phyloP scores from a whole-genome alignment of 2,113 vertebrate species.

The Capricornis sumatraensis region DNA sequence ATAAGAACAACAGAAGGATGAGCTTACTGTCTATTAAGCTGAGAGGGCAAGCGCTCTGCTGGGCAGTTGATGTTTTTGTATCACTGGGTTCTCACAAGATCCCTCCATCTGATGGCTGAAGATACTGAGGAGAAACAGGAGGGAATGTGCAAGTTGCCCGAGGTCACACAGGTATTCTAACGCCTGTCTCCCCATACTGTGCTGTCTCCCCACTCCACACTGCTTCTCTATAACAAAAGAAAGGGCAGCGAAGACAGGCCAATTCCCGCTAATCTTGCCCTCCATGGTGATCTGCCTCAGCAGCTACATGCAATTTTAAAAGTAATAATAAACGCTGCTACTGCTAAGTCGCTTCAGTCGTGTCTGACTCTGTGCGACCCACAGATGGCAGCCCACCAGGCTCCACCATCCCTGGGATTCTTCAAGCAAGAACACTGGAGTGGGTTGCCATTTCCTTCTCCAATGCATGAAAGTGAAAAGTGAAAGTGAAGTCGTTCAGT shows the following conservation, averaged over 20 bases:
- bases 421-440: too few species aligned
- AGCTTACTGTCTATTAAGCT: not conserved
- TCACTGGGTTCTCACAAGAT: not conserved
- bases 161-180: not conserved
- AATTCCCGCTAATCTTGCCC: not conserved
- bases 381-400: too few species aligned
- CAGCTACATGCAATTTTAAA: not conserved
- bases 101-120: not conserved
- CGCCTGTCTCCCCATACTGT: too few species aligned
- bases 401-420: too few species aligned
- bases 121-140: not conserved
- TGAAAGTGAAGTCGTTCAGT: too few species aligned
- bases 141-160: not conserved
- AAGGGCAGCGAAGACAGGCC: fast-evolving
- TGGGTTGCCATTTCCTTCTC: too few species aligned
- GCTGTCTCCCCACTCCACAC: fast-evolving
- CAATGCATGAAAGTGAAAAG: too few species aligned
- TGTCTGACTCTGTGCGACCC: too few species aligned
- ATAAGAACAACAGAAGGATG: not conserved
- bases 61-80: not conserved
- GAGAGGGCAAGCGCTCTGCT: not conserved
- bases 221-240: not conserved
- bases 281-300: not conserved
- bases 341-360: too few species aligned
- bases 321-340: too few species aligned